phyloP scores from a whole-genome alignment of 2,113 vertebrate genomes.

The Australoheros scitulus region DNA sequence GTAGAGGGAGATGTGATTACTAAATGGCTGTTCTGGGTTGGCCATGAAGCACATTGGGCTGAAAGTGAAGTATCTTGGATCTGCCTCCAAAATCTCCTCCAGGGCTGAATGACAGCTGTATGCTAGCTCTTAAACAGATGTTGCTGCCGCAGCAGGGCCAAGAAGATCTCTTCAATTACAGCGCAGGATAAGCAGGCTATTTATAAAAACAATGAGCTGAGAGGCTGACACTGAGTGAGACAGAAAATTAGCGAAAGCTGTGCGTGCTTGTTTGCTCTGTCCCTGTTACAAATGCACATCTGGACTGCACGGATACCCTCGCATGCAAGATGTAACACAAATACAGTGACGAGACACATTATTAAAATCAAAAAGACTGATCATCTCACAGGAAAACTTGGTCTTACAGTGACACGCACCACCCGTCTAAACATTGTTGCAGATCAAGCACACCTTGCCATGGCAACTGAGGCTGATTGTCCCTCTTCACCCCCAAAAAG shows the following conservation, averaged over 20 bases:
- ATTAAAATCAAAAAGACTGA: neutral
- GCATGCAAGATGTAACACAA: constrained; percentile 14
- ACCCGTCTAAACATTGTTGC: neutral
- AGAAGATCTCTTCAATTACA: constrained; percentile 12
- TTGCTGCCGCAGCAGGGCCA: constrained; percentile 21
- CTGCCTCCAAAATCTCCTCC: constrained; percentile 35
- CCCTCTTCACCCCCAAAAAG: neutral
- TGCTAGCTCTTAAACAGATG: constrained; percentile 47
- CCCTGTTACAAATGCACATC: constrained; percentile 8
- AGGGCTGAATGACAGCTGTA: constrained; percentile 60
- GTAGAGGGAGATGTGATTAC: constrained; percentile 35
- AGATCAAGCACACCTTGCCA: neutral
- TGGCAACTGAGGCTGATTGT: neutral
- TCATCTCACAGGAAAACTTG: neutral
- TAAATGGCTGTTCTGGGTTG: constrained; percentile 19
- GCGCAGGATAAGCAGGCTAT: constrained; percentile 22
- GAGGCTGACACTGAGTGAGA: constrained; percentile 20
- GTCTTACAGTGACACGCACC: neutral
- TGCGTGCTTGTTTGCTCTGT: neutral
- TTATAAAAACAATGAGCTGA: constrained; percentile 29
- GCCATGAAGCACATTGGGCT: neutral
- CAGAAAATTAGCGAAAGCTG: constrained; percentile 22
- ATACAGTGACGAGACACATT: neutral
- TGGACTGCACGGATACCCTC: neutral
- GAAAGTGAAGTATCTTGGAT: constrained; percentile 23